Evolutionary conservation across 1,140 invertebrate genomes (phyloP).

Genomic region (Drosophila pandora): DNA sequence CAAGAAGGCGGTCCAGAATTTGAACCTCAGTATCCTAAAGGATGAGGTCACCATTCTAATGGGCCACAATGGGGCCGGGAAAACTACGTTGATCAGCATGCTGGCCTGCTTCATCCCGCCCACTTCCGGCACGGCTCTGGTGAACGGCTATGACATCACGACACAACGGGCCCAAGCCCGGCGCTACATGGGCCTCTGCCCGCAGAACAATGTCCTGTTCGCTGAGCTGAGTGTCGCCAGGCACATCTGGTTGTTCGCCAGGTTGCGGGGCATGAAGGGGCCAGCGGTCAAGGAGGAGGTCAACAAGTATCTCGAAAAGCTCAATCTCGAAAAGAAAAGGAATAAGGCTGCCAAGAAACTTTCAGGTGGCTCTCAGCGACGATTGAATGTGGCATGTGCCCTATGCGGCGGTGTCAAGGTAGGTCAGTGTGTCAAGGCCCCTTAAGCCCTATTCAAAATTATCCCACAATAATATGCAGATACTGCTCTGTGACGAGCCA

Average conservation of each 20-base stretch:
- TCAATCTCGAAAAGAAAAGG: constrained; percentile 38
- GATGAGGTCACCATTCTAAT: constrained; percentile 89
- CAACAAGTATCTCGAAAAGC: constrained; percentile 23
- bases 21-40: constrained; percentile 89
- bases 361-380: constrained; percentile 93
- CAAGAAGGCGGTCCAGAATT: constrained; percentile 88
- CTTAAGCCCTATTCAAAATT: background rate
- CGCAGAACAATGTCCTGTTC: constrained; percentile 96
- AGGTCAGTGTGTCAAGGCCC: background rate
- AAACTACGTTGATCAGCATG: constrained; percentile 87
- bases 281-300: constrained; percentile 20
- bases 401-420: constrained; percentile 86
- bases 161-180: constrained; percentile 70
- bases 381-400: constrained; percentile 90
- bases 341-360: constrained; percentile 81
- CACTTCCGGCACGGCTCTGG: constrained; percentile 86
- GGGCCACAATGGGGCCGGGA: constrained; percentile 86
- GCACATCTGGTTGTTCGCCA: constrained; percentile 86
- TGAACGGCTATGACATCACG: constrained; percentile 88
- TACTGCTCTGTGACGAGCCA: constrained; percentile 93
- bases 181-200: constrained; percentile 89
- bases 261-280: constrained; percentile 32
- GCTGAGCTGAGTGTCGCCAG: constrained; percentile 93
- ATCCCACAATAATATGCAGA: background rate
- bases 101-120: constrained; percentile 88